Base-by-base conservation (phyloP, 2,797 vertebrate genomes). In the Phoeniculus purpureus region DNA sequence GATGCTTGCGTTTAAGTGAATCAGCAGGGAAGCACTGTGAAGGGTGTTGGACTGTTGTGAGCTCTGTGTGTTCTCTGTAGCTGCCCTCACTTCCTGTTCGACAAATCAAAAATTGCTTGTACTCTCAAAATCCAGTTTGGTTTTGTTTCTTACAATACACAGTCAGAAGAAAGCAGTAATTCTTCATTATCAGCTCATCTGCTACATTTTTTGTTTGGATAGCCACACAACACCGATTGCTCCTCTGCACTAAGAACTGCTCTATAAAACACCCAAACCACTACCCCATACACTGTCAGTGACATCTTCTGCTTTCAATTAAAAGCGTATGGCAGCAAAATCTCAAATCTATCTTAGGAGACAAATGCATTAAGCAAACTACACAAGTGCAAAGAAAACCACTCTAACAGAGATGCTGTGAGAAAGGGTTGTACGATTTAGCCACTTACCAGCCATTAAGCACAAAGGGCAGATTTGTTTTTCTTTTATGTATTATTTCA, bases 271-370 rank as follows among this genome's bases (percentile, higher is more conserved):
- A 4, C 3, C 5, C 45, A 62, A 90, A 56, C 29, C 54, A 54
- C 64, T 87, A 88, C 16, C 16, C 17, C 60, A 55, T 56, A 70
- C 21, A 60, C 3, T 43, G 8, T 43, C 40, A 3, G 1, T 62
- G n/a, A 82, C 15, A 65, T 52, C 22, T 76, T 76, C 74, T 90
- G 84, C 47, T 82, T 88, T 87, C 61, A 79, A 10, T 59, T 92
- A 92, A 71, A 92, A 90, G 26, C 47, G 86, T 40, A 79, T 17
- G 29, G 52, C 51, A 91, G 73, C n/a, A 56, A 47, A 88, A 71
- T 26, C 60, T 61, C 80, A 86, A 84, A 82, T 65, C 67, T 27
- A 27, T 34, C 20, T 68, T 58, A 86, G 25, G 19, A 90, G 55
- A 66, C 25, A 66, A 59, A 77, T 32, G 81, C 22, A 74, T 47